Evolutionary conservation across 2,888 invertebrate genomes (phyloP), one percentile per base, ranked within the genome.

Genomic region (Trypoxylon attenuatum): DNA sequence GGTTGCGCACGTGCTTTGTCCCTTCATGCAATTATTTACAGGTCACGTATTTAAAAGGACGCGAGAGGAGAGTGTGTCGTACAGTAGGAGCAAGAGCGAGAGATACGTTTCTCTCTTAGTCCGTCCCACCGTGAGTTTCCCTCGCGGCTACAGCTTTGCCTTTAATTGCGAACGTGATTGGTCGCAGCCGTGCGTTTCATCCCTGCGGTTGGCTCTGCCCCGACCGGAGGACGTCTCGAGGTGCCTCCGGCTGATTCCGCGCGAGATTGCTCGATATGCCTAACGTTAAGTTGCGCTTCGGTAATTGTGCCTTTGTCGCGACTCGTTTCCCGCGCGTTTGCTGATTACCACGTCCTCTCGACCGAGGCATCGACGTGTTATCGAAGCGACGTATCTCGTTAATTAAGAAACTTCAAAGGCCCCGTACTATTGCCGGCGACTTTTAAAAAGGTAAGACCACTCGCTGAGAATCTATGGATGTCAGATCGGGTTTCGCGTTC

Each of bases 31-130:
- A 83, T 84, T 81, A 83, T 81, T 83, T 77, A 78, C 79, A 72
- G 80, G 78, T 83, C 81, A 79, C 79, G 81, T 81, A 80, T 81
- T 81, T 79, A 74, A 82, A 82, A 79, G 77, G 79, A 69, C 66
- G 70, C 55, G 43, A 21, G 15, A 58, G 46, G 73, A 64, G 69
- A 56, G 56, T 50, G 61, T 65, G 65, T 58, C 65, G 56, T 66
- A 59, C 62, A 60, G 66, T 71, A 61, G 67, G 62, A 65, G 55
- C 54, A 41, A 59, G 58, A 65, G 58, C 51, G 70, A 62, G 69
- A 53, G 73, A 76, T 76, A 71, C 69, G 64, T 69, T 70, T 72
- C 65, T 56, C 51, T 60, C 50, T 57, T 62, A 57, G 59, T 71
- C 66, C 45, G 61, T 61, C 46, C 49, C n/a, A 63, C 61, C 65